Evolutionary conservation across 2,888 invertebrate species (phyloP), one percentile per base, ranked within the genome.

Genomic region (Meiosimyza decipiens): DNA sequence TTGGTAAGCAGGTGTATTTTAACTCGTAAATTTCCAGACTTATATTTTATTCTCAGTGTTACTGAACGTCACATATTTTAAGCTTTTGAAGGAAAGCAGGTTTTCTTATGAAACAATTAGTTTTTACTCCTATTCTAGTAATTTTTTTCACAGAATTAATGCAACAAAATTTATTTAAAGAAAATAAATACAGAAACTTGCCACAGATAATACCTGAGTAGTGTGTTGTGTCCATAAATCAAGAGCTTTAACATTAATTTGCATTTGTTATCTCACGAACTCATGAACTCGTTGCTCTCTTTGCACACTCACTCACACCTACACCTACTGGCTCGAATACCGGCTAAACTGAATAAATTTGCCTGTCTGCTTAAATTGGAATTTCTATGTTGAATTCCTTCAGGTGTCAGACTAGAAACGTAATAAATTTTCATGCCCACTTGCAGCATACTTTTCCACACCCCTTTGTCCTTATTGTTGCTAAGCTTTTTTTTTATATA

Each of bases 401-500:
- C 40, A 63, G 63, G 63, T 63, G 63, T 33, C 63, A 16, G 63
- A 63, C 63, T 63, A 49, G 63, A 47, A 62, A 40, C 11, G 63
- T 47, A 63, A 63, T 63, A 63, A 63, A 63, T 63, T 63, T 40
- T 16, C 40, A 40, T 40, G 40, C 40, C 40, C 40, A 16, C 63
- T 40, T 40, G 40, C 40, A n/a, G 6, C 62, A 3, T n/a, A n/a
- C 62, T 5, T 13, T 6, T 13, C 13, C 15, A n/a, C 40, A 33
- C 62, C 3, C 12, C 13, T 15, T 47, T n/a, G 15, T 16, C 1
- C 59, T 22, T 22, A 12, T 6, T 16, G 16, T 40, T 11, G 22
- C 9, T 22, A 59, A 1, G 13, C 16, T 59, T 59, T 59, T 11
- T 22, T 6, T 59, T 59, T 59, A 28, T 18, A 4, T 1, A 9